Conservation (phyloP, 2,888 invertebrate genomes). For the Cerastis rubricosa region DNA sequence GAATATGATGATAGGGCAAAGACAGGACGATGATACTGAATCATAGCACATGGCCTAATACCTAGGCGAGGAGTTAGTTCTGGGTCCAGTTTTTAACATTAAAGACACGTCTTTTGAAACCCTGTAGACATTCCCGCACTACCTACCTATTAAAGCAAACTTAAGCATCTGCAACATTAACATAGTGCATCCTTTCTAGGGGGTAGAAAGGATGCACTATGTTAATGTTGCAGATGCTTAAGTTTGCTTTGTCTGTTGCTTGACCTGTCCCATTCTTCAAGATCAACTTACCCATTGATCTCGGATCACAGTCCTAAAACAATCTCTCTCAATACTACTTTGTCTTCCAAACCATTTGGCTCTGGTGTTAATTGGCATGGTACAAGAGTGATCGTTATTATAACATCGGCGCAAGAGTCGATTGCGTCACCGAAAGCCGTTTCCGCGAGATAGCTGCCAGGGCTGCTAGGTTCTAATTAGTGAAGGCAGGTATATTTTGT, state of each 20-base stretch:
- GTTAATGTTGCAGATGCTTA: too few relatives aligned
- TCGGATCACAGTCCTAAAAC: neutral
- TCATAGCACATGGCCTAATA: neutral
- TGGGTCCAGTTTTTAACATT: neutral
- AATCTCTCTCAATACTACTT: slow-evolving; percentile 7
- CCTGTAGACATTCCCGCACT: too few relatives aligned
- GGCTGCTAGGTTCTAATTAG: slow-evolving; percentile 47
- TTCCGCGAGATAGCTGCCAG: slow-evolving; percentile 62
- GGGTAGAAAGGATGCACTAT: too few relatives aligned
- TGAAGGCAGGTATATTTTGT: neutral
- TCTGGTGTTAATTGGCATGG: slow-evolving; percentile 59
- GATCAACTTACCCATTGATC: neutral
- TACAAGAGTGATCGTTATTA: slow-evolving; percentile 64
- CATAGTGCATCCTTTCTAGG: neutral
- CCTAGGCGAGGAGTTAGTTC: neutral
- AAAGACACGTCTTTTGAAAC: neutral
- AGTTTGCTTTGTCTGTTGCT: neutral
- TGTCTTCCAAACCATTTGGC: slow-evolving; percentile 35
- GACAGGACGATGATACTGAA: neutral
- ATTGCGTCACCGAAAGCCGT: slow-evolving; percentile 64
- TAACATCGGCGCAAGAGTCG: slow-evolving; percentile 63
- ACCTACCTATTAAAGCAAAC: neutral
- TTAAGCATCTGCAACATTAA: neutral
- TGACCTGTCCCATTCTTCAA: neutral
- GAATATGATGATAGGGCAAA: too few relatives aligned